Base-by-base conservation (phyloP, 2,797 vertebrate genomes). In the Bovichtus variegatus region DNA sequence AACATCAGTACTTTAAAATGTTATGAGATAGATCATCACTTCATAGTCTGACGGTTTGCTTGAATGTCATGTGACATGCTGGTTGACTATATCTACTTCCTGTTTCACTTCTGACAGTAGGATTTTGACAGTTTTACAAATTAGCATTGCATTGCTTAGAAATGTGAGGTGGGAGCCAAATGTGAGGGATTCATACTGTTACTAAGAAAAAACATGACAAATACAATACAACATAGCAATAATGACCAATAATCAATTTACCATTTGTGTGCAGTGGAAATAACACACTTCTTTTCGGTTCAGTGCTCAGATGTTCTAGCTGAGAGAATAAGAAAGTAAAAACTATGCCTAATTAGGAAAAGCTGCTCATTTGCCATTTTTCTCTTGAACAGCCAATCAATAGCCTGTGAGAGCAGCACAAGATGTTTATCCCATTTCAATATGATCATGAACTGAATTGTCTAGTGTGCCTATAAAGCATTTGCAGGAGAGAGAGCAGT, bases 381-480 rank as follows among this genome's bases (percentile, higher is more conserved):
- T 46, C 27, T 71, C 58, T 61, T 58, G 23, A 86, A 58, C 50
- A 78, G 44, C 38, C 59, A 67, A 75, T 86, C 64, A 51, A 64
- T 76, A 61, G 41, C 40, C 38, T 51, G 23, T 60, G 54, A 60
- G 81, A 53, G 53, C 27, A 53, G 29, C 51, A 31, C 13, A 55
- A 34, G 29, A 25, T 55, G 41, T 64, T 63, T 29, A 65, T 29
- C 55, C 40, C 7, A 12, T 58, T 70, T 25, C 43, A 71, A 38
- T 76, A 66, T 61, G 41, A 74, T 27, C 78, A 71, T 47, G 47
- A 74, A 81, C 62, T 67, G 81, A 87, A 89, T 85, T 88, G 84
- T 90, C 86, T 87, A 91, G 89, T 91, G 86, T 75, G 82, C 90
- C 91, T 85, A 84, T 80, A 90, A 13, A 60, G 25, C 11, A 69